Conservation (phyloP, 2,888 invertebrate species). For the Achlya flavicornis region DNA sequence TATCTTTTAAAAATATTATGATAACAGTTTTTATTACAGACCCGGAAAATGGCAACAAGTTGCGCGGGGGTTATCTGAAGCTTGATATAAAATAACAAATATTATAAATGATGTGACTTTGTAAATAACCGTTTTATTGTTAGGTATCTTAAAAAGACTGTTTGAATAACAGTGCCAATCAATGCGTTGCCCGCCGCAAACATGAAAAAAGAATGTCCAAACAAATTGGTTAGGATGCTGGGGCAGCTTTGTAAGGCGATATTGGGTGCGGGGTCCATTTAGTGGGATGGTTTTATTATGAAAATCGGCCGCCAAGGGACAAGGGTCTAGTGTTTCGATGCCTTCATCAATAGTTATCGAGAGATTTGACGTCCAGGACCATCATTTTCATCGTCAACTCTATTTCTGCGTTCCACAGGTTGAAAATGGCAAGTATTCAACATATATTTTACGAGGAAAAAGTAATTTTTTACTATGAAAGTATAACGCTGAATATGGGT, state of each 20-base stretch:
- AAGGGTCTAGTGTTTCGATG: conserved; percentile 23
- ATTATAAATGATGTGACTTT: too few species aligned
- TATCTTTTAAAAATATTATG: background rate
- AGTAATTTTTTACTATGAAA: too few species aligned
- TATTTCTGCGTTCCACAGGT: background rate
- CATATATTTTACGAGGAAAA: too few species aligned
- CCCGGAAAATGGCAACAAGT: background rate
- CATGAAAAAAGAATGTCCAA: conserved; percentile 41
- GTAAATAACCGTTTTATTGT: background rate
- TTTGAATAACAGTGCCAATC: conserved; percentile 37
- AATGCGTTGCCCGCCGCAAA: conserved; percentile 44
- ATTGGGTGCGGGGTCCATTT: conserved; percentile 62
- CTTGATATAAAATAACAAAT: too few species aligned
- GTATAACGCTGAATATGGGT: too few species aligned
- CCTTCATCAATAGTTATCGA: conserved; percentile 17
- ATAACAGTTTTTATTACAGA: background rate
- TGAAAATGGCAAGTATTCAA: background rate
- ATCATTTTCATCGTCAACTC: background rate
- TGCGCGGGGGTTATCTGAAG: too few species aligned
- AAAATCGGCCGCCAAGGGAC: conserved; percentile 63
- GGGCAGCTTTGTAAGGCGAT: conserved; percentile 45
- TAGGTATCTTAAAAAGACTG: background rate
- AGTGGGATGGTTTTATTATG: conserved; percentile 74
- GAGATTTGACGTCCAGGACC: conserved; percentile 11
- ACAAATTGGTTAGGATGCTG: conserved; percentile 60